Evolutionary conservation across 1,140 invertebrate genomes (phyloP).

Genomic region (Aphelinus certus): DNA sequence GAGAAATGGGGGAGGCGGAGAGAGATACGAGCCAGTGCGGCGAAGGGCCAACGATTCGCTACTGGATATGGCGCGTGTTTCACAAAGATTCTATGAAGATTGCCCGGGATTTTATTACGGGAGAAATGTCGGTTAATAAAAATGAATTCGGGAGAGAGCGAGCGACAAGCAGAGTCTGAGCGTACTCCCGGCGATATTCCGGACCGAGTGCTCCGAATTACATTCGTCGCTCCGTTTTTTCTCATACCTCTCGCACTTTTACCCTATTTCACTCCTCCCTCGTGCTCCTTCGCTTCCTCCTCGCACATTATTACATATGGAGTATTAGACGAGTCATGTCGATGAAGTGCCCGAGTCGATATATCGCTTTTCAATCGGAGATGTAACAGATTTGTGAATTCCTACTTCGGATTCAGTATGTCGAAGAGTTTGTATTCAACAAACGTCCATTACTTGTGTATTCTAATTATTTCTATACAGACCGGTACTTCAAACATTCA

Average conservation of each 20-base stretch:
- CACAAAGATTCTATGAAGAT: constrained; percentile 68
- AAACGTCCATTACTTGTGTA: too few species aligned
- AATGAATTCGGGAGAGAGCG: constrained; percentile 59
- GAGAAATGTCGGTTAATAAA: constrained; percentile 68
- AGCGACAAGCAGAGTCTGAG: constrained; percentile 15
- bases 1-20: constrained; percentile 9
- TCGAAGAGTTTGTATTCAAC: too few species aligned
- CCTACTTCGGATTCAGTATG: too few species aligned
- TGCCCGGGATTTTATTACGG: constrained; percentile 66
- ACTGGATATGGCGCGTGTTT: constrained; percentile 65
- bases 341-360: constrained; percentile 8
- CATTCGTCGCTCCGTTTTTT: constrained; percentile 21
- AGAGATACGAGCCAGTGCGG: constrained; percentile 13
- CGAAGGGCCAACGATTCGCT: constrained; percentile 54
- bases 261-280: constrained; percentile 37
- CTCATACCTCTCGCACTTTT: constrained; percentile 20
- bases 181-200: constrained; percentile 17
- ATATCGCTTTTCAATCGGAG: constrained; percentile 44
- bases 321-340: constrained; percentile 32
- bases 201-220: constrained; percentile 35
- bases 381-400: constrained; percentile 18
- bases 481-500: too few species aligned
- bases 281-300: constrained; percentile 41
- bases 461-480: too few species aligned
- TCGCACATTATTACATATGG: constrained; percentile 12